Percentiles rank a stretch among this genome's conserved stretches.
Evolutionary conservation across 2,113 vertebrate genomes (phyloP).

Genomic region (Ciconia maguari): DNA sequence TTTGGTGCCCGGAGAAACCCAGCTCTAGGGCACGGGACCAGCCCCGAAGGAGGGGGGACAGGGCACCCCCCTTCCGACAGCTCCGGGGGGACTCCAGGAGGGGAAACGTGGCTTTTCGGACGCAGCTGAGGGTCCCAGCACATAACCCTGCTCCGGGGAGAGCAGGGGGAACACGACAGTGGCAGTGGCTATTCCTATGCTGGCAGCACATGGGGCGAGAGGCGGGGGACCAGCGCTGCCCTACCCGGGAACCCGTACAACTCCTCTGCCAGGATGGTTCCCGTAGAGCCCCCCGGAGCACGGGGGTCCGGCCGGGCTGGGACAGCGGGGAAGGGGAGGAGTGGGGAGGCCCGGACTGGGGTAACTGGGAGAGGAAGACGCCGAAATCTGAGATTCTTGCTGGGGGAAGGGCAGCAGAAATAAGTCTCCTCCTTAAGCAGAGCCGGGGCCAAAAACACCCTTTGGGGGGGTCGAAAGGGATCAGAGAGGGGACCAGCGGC

Average conservation of each 20-base stretch:
- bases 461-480: background rate
- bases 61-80: background rate
- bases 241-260: background rate
- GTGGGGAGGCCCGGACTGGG: conserved; percentile 29
- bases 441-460: background rate
- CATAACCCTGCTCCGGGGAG: background rate
- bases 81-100: background rate
- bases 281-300: background rate
- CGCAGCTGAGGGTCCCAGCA: background rate
- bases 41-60: accelerated
- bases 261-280: background rate
- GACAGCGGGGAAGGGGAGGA: background rate
- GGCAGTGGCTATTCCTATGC: background rate
- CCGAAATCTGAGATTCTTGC: background rate
- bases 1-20: background rate
- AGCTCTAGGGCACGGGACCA: background rate
- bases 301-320: background rate
- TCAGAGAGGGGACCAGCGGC: background rate
- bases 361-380: background rate
- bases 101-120: background rate
- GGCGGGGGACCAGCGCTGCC: background rate
- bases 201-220: background rate
- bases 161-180: background rate
- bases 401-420: conserved; percentile 43
- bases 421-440: background rate